phyloP scores from a whole-genome alignment of 2,888 invertebrate genomes.

The Clivina fossor region DNA sequence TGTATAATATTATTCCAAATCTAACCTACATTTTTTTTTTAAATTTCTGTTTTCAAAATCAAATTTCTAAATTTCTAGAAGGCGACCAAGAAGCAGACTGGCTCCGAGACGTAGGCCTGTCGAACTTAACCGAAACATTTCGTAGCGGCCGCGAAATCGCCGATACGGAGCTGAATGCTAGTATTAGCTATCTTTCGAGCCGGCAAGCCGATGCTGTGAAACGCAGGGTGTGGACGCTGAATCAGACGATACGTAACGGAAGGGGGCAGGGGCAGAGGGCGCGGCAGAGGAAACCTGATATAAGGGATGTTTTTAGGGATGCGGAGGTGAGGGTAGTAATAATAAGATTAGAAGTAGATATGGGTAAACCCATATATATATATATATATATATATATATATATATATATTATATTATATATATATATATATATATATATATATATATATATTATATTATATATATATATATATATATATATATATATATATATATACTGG shows the following conservation, averaged over 20 bases:
- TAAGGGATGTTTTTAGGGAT: constrained; percentile 81
- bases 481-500: no score
- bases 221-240: constrained; percentile 72
- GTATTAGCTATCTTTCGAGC: constrained; percentile 64
- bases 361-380: no score
- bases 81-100: constrained; percentile 24
- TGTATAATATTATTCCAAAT: no score
- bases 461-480: no score
- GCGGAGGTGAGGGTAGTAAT: constrained; percentile 71
- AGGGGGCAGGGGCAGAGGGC: constrained; percentile 62
- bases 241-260: constrained; percentile 71
- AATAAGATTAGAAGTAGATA: no score
- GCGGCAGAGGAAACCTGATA: constrained; percentile 70
- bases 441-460: no score
- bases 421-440: no score
- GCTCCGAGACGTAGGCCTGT: constrained; percentile 24
- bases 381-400: no score
- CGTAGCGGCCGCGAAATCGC: constrained; percentile 65
- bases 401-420: no score
- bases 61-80: constrained; percentile 8
- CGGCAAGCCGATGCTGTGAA: constrained; percentile 79
- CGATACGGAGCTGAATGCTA: constrained; percentile 65
- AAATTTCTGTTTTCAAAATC: no score
- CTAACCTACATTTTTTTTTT: no score
- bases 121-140: constrained; percentile 21